Conservation (phyloP, 2,113 vertebrate genomes). For the Pimephales promelas region DNA sequence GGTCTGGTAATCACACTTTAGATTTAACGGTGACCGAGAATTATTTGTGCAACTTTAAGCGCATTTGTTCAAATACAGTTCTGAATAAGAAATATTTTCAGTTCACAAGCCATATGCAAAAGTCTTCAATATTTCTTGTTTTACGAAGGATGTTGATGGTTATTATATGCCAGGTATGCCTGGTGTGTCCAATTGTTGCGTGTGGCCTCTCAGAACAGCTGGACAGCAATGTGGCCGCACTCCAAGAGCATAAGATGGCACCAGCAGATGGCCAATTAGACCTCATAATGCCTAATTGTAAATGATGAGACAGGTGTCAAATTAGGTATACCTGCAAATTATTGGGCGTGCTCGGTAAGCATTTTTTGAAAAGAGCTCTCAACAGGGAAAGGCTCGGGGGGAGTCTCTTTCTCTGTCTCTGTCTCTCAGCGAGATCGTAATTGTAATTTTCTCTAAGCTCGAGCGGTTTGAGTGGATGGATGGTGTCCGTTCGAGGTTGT, state of each 20-base stretch:
- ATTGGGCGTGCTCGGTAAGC: conserved; percentile 46
- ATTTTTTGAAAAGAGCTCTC: background rate
- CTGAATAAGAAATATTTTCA: background rate
- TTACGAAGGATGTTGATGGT: background rate
- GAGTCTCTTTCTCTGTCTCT: background rate
- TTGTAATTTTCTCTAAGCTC: background rate
- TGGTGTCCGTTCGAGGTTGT: background rate
- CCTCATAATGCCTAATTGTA: conserved; percentile 77
- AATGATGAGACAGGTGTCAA: conserved; percentile 80
- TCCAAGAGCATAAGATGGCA: conserved; percentile 75
- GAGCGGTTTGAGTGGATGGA: background rate
- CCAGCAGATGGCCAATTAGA: conserved; percentile 78
- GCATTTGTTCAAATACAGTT: no score
- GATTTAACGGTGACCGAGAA: background rate
- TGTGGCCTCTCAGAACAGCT: conserved; percentile 61
- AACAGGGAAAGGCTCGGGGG: background rate
- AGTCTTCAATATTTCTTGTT: conserved; percentile 6
- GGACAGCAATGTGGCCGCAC: conserved; percentile 66
- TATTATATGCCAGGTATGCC: background rate
- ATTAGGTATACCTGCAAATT: conserved; percentile 73
- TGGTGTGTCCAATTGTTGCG: conserved; percentile 11
- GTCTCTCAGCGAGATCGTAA: background rate
- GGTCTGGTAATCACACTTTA: background rate
- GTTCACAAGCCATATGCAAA: background rate
- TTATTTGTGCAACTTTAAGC: background rate